Conservation (phyloP, 2,888 invertebrate species). For the Baccha elongata region DNA sequence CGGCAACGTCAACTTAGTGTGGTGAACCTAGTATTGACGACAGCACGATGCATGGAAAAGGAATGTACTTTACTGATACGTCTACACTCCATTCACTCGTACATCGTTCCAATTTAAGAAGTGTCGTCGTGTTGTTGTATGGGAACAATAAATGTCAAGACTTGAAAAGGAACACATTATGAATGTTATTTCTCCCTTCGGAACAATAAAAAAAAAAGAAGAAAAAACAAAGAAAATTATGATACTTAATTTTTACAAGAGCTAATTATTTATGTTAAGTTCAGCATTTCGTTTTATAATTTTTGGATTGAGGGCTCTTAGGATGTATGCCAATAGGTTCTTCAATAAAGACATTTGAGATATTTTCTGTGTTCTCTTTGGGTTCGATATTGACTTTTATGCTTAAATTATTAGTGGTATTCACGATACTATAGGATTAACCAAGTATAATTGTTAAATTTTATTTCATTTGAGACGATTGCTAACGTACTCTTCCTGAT, state of each 20-base stretch:
- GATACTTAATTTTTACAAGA: slow-evolving; percentile 11
- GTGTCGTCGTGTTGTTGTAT: slow-evolving; percentile 22
- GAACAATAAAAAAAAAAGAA: neutral
- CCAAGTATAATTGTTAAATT: too few species aligned
- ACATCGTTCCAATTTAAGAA: slow-evolving; percentile 3
- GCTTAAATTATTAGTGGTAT: too few species aligned
- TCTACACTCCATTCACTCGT: too few species aligned
- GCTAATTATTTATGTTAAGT: slow-evolving; percentile 39
- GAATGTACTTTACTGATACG: neutral
- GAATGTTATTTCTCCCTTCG: neutral
- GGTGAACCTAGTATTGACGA: slow-evolving; percentile 36
- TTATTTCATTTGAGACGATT: too few species aligned
- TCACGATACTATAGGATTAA: too few species aligned
- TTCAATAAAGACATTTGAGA: slow-evolving; percentile 6
- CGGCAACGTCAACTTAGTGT: neutral
- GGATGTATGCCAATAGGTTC: slow-evolving; percentile 26
- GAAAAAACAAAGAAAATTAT: slow-evolving; percentile 28
- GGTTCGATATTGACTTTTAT: neutral
- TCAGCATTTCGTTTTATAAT: slow-evolving; percentile 31
- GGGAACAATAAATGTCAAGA: slow-evolving; percentile 51
- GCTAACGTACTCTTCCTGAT: too few species aligned
- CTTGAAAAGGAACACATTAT: slow-evolving; percentile 16
- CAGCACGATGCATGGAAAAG: slow-evolving; percentile 25
- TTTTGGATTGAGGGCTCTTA: slow-evolving; percentile 35
- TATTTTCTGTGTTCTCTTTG: neutral